Evolutionary conservation across 2,113 vertebrate genomes (phyloP).

Genomic region (Tichodroma muraria): DNA sequence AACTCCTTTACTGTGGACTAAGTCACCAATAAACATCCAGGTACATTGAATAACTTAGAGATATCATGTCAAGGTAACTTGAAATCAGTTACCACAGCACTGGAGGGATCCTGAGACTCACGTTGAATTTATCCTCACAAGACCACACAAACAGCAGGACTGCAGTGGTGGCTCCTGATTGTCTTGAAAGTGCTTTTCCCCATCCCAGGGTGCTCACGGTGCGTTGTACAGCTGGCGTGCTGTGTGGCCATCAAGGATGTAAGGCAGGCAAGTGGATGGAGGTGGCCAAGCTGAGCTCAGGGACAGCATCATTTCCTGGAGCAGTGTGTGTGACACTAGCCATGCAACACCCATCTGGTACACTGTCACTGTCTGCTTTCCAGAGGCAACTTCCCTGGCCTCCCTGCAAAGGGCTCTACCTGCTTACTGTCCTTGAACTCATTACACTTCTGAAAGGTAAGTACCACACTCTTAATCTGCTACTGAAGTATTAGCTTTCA

Average conservation of each 20-base stretch:
- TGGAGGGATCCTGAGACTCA: not conserved
- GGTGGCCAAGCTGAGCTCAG: not conserved
- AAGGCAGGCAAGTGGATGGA: not conserved
- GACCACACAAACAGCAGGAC: not conserved
- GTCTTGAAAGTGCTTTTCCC: not conserved
- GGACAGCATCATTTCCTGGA: not conserved
- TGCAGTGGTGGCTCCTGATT: not conserved
- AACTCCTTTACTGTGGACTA: not conserved
- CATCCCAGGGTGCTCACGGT: rapidly evolving
- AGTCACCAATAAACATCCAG: not conserved
- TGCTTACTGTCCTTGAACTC: not conserved
- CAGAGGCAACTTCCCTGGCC: not conserved
- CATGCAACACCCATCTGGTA: not conserved
- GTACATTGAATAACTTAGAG: not conserved
- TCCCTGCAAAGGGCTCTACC: not conserved
- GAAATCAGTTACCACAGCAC: not conserved
- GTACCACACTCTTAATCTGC: not conserved
- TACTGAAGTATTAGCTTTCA: not conserved
- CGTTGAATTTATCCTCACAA: not conserved
- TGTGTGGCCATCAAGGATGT: rapidly evolving
- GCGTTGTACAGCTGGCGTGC: not conserved
- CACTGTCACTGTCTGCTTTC: not conserved
- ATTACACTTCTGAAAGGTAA: not conserved
- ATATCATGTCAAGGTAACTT: not conserved
- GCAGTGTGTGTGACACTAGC: not conserved